phyloP scores from a whole-genome alignment of 2,113 vertebrate species.

The Leptocoma aspasia region DNA sequence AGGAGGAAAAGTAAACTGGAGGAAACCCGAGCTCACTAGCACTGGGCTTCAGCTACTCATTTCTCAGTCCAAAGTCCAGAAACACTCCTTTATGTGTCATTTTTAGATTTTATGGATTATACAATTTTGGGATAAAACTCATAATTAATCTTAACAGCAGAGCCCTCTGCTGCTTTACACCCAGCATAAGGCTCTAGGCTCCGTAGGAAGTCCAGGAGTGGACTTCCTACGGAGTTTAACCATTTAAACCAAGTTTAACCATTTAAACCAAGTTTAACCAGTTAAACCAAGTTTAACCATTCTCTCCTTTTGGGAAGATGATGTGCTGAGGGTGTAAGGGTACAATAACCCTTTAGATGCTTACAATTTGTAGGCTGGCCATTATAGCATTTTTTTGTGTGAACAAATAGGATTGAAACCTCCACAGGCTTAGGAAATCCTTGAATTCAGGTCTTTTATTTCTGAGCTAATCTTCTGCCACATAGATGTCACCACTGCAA shows the following conservation, averaged over 20 bases:
- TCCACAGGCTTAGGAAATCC: background rate
- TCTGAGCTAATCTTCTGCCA: background rate
- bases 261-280: too few species aligned
- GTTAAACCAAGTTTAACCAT: too few species aligned
- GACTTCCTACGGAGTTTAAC: too few species aligned
- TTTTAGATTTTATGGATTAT: background rate
- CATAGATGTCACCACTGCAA: background rate
- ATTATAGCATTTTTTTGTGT: background rate
- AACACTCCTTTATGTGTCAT: background rate
- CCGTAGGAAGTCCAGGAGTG: background rate
- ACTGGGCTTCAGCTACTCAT: background rate
- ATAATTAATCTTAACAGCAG: background rate
- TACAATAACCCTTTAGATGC: accelerated
- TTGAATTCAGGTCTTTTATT: background rate
- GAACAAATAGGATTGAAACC: background rate
- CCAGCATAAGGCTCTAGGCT: background rate
- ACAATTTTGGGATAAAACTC: background rate
- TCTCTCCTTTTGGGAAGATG: background rate
- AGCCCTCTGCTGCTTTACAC: background rate
- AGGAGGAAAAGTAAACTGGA: background rate
- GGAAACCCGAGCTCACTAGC: background rate
- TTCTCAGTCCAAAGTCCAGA: background rate
- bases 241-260: too few species aligned
- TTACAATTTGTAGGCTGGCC: background rate
- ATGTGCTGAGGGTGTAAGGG: accelerated